A percentile compares a stretch with the other conserved stretches of the same genome.
Evolutionary conservation across 2,888 invertebrate genomes (phyloP).

Genomic region (Aphrophora alni): DNA sequence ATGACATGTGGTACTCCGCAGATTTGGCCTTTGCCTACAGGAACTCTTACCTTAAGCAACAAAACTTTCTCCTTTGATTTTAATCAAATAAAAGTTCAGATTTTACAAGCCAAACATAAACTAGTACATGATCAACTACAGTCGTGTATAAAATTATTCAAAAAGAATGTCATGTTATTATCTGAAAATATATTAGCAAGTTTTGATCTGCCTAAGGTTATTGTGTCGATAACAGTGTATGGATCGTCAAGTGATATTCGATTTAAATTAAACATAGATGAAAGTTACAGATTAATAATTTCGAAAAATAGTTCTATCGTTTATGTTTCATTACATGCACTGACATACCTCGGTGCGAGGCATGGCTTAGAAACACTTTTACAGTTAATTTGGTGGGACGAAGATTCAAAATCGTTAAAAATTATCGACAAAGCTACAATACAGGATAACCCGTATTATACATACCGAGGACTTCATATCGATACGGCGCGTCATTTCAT

Average conservation of each 20-base stretch:
- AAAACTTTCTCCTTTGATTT: constrained; percentile 22
- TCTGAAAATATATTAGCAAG: background rate
- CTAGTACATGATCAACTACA: background rate
- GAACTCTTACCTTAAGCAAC: constrained; percentile 14
- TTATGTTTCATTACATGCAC: constrained; percentile 48
- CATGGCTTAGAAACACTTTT: constrained; percentile 78
- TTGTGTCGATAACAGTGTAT: background rate
- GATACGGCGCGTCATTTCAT: constrained; percentile 91
- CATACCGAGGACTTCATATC: constrained; percentile 83
- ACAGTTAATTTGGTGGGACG: constrained; percentile 72
- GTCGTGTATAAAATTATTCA: background rate
- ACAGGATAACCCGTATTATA: constrained; percentile 78
- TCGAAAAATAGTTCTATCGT: constrained; percentile 53
- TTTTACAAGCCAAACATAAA: background rate
- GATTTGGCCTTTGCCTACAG: constrained; percentile 37
- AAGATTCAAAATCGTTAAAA: background rate
- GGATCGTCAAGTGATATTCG: background rate
- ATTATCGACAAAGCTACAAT: constrained; percentile 62
- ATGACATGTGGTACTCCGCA: constrained; percentile 29
- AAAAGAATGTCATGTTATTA: background rate
- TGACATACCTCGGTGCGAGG: constrained; percentile 60
- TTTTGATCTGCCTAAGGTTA: background rate
- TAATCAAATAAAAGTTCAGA: background rate
- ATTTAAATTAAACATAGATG: constrained; percentile 17
- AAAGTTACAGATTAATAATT: constrained; percentile 32